A percentile compares a stretch with the other conserved stretches of the same genome.
Evolutionary conservation across 2,888 invertebrate genomes (phyloP).

Genomic region (Tetanocera ferruginea): DNA sequence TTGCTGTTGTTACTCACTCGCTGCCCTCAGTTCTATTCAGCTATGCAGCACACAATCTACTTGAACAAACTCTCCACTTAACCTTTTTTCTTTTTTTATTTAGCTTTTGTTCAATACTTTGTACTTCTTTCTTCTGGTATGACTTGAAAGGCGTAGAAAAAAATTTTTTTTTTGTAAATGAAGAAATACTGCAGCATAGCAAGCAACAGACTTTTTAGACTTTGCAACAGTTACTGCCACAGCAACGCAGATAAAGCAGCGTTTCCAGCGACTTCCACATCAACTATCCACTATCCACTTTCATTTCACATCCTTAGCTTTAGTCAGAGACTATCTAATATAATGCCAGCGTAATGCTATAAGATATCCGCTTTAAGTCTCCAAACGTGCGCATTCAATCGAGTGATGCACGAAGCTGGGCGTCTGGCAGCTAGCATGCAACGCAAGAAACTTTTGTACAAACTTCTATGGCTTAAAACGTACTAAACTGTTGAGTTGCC

Average conservation of each 20-base stretch:
- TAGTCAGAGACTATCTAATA: background rate
- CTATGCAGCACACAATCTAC: background rate
- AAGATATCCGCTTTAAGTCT: slow-evolving; percentile 32
- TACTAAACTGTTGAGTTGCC: slow-evolving; percentile 27
- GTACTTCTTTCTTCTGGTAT: background rate
- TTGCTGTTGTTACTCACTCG: background rate
- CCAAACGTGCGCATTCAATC: slow-evolving; percentile 27
- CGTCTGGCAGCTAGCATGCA: background rate
- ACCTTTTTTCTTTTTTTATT: background rate
- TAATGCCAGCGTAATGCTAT: slow-evolving; percentile 13
- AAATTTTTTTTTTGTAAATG: background rate
- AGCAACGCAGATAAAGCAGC: background rate
- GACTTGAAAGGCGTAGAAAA: background rate
- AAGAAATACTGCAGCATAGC: background rate
- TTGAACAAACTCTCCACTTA: slow-evolving; percentile 16
- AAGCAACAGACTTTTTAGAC: slow-evolving; percentile 11
- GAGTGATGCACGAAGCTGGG: slow-evolving; percentile 2
- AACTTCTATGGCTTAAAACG: slow-evolving; percentile 7
- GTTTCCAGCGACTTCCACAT: background rate
- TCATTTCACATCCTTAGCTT: background rate
- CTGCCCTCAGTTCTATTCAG: background rate
- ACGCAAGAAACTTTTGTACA: too few relatives aligned
- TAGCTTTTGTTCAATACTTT: background rate
- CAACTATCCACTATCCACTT: slow-evolving; percentile 1
- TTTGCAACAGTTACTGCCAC: slow-evolving; percentile 1